Conservation (phyloP, 2,113 vertebrate genomes). For the Muntiacus reevesi region DNA sequence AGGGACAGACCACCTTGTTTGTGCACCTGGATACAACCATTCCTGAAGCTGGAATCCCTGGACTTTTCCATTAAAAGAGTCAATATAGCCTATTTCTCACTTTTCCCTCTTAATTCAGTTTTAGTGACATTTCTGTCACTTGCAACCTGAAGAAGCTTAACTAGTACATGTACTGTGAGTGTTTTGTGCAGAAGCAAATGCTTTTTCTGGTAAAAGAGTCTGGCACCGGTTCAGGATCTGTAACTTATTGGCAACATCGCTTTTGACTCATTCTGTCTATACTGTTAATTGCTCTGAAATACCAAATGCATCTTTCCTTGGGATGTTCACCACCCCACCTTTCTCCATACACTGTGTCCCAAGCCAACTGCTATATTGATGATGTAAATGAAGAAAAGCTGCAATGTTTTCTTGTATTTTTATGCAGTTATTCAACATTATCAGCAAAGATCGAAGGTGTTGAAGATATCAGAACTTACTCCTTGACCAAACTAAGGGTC, state of each 20-base stretch:
- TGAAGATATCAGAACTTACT: not conserved
- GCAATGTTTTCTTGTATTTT: not conserved
- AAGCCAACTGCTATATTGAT: not conserved
- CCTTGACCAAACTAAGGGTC: not conserved
- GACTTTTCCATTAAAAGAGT: not conserved
- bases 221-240: not conserved
- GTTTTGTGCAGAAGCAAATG: not conserved
- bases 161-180: not conserved
- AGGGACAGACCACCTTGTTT: not conserved
- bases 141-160: not conserved
- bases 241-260: accelerated
- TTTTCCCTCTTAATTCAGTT: not conserved
- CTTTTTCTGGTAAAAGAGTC: not conserved
- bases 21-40: not conserved
- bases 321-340: not conserved
- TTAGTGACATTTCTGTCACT: not conserved
- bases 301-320: not conserved
- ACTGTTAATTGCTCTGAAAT: not conserved
- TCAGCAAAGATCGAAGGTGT: not conserved
- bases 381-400: not conserved
- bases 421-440: not conserved
- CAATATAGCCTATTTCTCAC: not conserved
- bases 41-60: not conserved
- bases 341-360: not conserved
- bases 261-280: not conserved